Evolutionary conservation across 2,113 vertebrate genomes (phyloP).

Genomic region (Paraplagusia blochii): DNA sequence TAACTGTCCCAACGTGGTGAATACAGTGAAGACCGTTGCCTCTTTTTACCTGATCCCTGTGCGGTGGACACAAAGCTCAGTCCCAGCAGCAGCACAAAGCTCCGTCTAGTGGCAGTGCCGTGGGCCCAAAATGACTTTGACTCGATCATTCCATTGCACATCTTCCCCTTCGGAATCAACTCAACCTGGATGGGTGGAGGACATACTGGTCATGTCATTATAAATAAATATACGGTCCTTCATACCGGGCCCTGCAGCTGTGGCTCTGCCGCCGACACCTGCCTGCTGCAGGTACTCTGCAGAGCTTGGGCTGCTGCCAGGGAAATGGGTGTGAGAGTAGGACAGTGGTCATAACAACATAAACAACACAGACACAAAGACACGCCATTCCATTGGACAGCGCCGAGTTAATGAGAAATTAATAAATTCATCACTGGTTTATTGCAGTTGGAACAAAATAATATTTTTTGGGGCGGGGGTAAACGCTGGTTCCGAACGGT

Average conservation of each 20-base stretch:
- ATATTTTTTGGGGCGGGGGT: no score
- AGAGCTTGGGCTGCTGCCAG: slow-evolving; percentile 43
- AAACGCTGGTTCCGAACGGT: neutral
- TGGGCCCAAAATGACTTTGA: slow-evolving; percentile 43
- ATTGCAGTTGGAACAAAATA: no score
- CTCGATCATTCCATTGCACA: slow-evolving; percentile 75
- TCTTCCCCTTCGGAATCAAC: slow-evolving; percentile 65
- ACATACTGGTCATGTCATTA: neutral
- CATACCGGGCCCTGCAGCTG: neutral
- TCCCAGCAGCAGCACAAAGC: slow-evolving; percentile 51
- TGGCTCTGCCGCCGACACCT: slow-evolving; percentile 30
- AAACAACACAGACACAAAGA: neutral
- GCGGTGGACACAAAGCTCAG: slow-evolving; percentile 52
- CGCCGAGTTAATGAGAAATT: no score
- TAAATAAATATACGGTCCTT: neutral
- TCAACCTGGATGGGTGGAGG: slow-evolving; percentile 24
- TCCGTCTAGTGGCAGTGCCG: slow-evolving; percentile 32
- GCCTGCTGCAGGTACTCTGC: slow-evolving; percentile 52
- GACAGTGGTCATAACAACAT: neutral
- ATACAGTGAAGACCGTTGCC: neutral
- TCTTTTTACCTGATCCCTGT: slow-evolving; percentile 65
- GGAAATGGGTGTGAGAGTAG: slow-evolving; percentile 37
- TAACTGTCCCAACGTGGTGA: no score
- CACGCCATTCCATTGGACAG: neutral
- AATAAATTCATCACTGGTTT: no score